Base-by-base conservation (phyloP, 2,113 vertebrate genomes). In the Microtus oregoni region DNA sequence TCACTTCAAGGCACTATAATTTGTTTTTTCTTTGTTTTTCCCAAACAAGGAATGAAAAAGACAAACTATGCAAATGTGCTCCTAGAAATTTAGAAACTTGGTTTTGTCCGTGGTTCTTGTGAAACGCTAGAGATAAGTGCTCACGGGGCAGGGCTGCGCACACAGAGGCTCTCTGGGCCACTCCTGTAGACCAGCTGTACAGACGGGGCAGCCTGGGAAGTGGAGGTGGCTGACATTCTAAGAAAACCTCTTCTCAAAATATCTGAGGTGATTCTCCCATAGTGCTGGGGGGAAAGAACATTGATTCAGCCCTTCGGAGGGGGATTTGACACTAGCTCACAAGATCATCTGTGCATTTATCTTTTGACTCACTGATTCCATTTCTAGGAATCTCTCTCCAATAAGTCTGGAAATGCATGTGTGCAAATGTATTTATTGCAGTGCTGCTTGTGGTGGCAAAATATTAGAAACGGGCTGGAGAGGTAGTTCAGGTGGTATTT, bases 201-300 rank as follows among this genome's bases (percentile, higher is more conserved):
- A 76, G 14, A 91, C 35, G 47, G 50, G 50, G 55, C 58, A 94
- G n/a, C 50, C 68, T 94, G 47, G n/a, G 79, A 96, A 95, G 41
- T 41, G 2, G 72, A 76, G 12, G 65, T 86, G 75, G 83, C 89
- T 89, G 77, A 78, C 77, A 47, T 93, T 35, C 91, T 94, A 73
- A 95, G 86, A 88, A 95, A 92, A 86, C 6, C 11, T 88, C 92
- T 86, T 96, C 73, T 38, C 85, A 65, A 95, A 91, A 91, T 86
- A 24, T 68, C 55, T 65, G 6, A 47, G 67, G 70, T 85, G 55
- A 90, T 47, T 89, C 76, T 96, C 47, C 78, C 41, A 58, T 14
- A 41, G 30, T 77, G 35, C 32, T 68, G 81, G 58, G 76, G 44
- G 58, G 63, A 90, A 95, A 85, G 30, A 70, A 94, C 89, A 73